Base-by-base conservation (phyloP, 2,113 vertebrate genomes). In the Toxotes chatareus region DNA sequence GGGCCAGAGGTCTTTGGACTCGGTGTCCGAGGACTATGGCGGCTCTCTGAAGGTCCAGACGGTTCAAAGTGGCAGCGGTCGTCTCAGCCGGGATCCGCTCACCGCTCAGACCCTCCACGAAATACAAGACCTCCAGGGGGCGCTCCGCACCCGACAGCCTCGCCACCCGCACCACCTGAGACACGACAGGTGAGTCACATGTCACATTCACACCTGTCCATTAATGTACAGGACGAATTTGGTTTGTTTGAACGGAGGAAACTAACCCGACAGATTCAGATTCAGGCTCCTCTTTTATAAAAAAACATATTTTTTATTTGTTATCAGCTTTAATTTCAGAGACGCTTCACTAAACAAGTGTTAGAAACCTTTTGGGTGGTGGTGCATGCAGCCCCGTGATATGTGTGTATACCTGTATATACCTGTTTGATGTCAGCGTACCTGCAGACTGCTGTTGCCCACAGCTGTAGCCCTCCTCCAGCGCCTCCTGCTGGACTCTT, bases 1-100 rank as follows among this genome's bases (percentile, higher is more conserved):
- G 96, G 6, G 98, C 98, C 21, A 99, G 92, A 0, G 94, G 89
- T 14, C 96, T 97, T 74, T 97, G 96, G 55, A 99, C 96, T 23
- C 96, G 94, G 93, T 98, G 98, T 12, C 98, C 98, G 0, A 99
- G 94, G 75, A 99, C 96, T 16, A 99, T 99, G 32, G 98, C 98
- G 0, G 97, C 98, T 69, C 96, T 96, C 94, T 99, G 98, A 62
- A 98, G 95, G 69, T 99, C 96, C 1, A 99, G 93, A 59, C 94
- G 95, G 92, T 99, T 99, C 70, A 99, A 95, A 65, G 98, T 92
- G 53, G 95, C 94, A 0, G 97, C 97, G 3, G 96, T 97, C 40
- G 87, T 93, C 80, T 95, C 90, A 0, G 97, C 97, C 0, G 95
- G 94, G 13, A 99, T 88, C 8, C 98, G 94, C 46, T 96, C 95